These are phyloP conservation scores for Laupala kohalensis DNA, from an alignment of 1,140 invertebrate genomes.

Conservation along the genomic window DNA sequence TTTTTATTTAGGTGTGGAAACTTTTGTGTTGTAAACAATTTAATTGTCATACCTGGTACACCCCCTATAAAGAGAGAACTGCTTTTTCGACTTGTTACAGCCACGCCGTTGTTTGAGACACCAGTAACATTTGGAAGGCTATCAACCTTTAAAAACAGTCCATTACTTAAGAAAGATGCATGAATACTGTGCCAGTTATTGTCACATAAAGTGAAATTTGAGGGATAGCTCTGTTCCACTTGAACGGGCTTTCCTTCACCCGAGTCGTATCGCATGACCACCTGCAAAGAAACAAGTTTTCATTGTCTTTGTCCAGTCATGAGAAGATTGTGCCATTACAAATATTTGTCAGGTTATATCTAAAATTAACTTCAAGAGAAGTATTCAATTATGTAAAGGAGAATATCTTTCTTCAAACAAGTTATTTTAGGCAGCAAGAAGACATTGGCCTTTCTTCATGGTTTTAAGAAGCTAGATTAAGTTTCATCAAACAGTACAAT, in stretches of 20 bases:
- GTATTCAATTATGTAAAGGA: too few relatives aligned
- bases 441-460: too few relatives aligned
- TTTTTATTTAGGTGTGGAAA: slow-evolving; percentile 10
- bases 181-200: slow-evolving; percentile 75
- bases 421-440: too few relatives aligned
- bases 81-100: slow-evolving; percentile 32
- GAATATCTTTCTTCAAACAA: too few relatives aligned
- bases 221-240: slow-evolving; percentile 42
- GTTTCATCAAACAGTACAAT: too few relatives aligned
- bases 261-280: slow-evolving; percentile 55
- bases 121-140: slow-evolving; percentile 38
- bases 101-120: slow-evolving; percentile 30
- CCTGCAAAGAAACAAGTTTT: slow-evolving; percentile 25
- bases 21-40: slow-evolving; percentile 7
- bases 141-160: slow-evolving; percentile 60
- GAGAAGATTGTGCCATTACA: too few relatives aligned
- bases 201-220: slow-evolving; percentile 60
- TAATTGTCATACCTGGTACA: slow-evolving; percentile 50
- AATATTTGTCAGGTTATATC: too few relatives aligned
- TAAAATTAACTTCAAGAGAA: too few relatives aligned
- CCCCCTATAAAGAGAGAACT: slow-evolving; percentile 73
- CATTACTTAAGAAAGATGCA: slow-evolving; percentile 54
- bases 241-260: slow-evolving; percentile 44
- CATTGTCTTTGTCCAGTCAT: too few relatives aligned
- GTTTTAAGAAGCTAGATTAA: too few relatives aligned